Evolutionary conservation across 2,113 vertebrate genomes (phyloP).

Genomic region (Turnix velox): DNA sequence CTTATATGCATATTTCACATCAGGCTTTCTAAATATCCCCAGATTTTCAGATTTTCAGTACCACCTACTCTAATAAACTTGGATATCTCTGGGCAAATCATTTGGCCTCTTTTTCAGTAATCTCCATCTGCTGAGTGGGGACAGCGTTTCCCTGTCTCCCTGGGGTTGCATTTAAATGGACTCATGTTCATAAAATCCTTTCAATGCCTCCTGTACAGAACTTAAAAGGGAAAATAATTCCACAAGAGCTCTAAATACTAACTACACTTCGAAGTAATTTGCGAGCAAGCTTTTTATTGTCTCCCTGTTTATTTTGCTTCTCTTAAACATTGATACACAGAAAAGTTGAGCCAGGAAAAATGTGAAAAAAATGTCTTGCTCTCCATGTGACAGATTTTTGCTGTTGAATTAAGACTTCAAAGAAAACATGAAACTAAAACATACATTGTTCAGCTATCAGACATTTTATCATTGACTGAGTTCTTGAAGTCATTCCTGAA

Average conservation of each 20-base stretch:
- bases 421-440: not conserved
- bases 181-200: constrained; percentile 1
- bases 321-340: not conserved
- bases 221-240: not conserved
- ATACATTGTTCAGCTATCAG: not conserved
- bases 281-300: not conserved
- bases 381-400: not conserved
- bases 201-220: not conserved
- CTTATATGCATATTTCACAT: not conserved
- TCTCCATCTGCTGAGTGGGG: not conserved
- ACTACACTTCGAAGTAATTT: not conserved
- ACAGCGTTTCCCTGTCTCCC: not conserved
- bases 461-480: not conserved
- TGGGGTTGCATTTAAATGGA: not conserved
- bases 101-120: not conserved
- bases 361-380: not conserved
- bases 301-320: not conserved
- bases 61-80: not conserved
- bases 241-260: not conserved
- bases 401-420: not conserved
- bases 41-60: not conserved
- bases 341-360: not conserved
- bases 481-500: not conserved
- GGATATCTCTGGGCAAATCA: not conserved
- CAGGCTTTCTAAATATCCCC: not conserved